These are phyloP conservation scores for Chalcis sispes DNA, from an alignment of 2,888 invertebrate species.

Conservation along the genomic window DNA sequence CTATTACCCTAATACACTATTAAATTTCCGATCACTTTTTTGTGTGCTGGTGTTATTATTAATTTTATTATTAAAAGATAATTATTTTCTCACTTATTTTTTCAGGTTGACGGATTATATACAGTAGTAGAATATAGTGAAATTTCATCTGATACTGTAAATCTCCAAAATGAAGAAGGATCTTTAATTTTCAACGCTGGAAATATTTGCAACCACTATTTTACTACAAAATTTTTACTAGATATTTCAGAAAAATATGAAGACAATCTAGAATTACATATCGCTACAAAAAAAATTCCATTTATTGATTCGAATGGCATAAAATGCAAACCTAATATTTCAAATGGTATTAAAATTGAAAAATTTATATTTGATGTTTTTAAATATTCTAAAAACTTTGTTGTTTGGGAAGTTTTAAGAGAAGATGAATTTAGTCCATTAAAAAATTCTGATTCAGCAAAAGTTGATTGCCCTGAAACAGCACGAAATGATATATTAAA, in stretches of 20 bases:
- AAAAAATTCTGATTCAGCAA: slow-evolving; percentile 93
- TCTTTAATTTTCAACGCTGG: slow-evolving; percentile 94
- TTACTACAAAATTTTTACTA: slow-evolving; percentile 90
- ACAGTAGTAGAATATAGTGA: slow-evolving; percentile 99
- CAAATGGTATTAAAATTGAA: slow-evolving; percentile 99
- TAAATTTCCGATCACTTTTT: too few species aligned
- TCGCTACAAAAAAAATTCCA: slow-evolving; percentile 98
- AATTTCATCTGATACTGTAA: slow-evolving; percentile 91
- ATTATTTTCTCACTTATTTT: too few species aligned
- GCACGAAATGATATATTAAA: slow-evolving; percentile 86
- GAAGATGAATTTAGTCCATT: slow-evolving; percentile 97
- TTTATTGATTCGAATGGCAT: slow-evolving; percentile 85
- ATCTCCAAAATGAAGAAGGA: slow-evolving; percentile 86
- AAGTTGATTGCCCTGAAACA: slow-evolving; percentile 94
- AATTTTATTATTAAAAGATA: too few species aligned
- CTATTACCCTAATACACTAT: too few species aligned
- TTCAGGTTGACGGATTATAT: slow-evolving; percentile 89
- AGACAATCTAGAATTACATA: slow-evolving; percentile 89
- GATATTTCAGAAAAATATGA: slow-evolving; percentile 85
- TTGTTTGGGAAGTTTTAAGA: slow-evolving; percentile 93
- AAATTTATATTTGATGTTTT: slow-evolving; percentile 99
- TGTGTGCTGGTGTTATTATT: too few species aligned
- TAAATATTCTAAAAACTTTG: slow-evolving; percentile 92
- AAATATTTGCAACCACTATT: slow-evolving; percentile 99
- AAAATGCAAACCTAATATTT: slow-evolving; percentile 84